phyloP scores from a whole-genome alignment of 2,888 invertebrate genomes.

The Nyleta sp. region DNA sequence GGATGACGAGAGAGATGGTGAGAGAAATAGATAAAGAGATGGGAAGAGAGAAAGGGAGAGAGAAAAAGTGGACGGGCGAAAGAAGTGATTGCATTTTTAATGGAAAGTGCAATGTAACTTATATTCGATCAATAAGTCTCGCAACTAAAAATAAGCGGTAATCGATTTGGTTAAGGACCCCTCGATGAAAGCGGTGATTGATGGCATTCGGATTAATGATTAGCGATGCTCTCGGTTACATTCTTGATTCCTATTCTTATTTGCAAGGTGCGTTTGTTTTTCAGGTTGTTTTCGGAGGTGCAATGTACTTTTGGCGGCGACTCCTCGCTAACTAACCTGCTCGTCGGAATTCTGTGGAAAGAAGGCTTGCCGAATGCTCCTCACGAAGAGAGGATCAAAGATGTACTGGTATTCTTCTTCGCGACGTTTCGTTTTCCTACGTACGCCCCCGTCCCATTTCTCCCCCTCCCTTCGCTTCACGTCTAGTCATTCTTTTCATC shows the following conservation, averaged over 20 bases:
- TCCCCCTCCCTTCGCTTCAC: conserved; percentile 5
- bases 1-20: background rate
- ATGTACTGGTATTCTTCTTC: conserved; percentile 71
- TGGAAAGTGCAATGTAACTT: conserved; percentile 45
- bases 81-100: conserved; percentile 37
- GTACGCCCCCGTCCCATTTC: conserved; percentile 34
- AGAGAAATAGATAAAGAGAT: background rate
- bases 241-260: background rate
- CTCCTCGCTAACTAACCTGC: conserved; percentile 49
- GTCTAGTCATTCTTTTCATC: conserved; percentile 32
- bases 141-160: conserved; percentile 26
- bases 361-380: conserved; percentile 56
- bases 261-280: conserved; percentile 15
- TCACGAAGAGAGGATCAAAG: conserved; percentile 76
- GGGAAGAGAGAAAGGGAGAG: background rate
- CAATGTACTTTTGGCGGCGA: conserved; percentile 1
- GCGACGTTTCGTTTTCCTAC: conserved; percentile 60
- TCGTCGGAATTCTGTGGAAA: conserved; percentile 31
- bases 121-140: conserved; percentile 31
- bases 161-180: conserved; percentile 24
- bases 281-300: conserved; percentile 5
- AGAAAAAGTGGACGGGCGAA: background rate
- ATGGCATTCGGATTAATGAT: conserved; percentile 38
- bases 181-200: conserved; percentile 33
- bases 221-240: conserved; percentile 19